phyloP scores from a whole-genome alignment of 2,888 invertebrate genomes.

The Dolomedes plantarius region DNA sequence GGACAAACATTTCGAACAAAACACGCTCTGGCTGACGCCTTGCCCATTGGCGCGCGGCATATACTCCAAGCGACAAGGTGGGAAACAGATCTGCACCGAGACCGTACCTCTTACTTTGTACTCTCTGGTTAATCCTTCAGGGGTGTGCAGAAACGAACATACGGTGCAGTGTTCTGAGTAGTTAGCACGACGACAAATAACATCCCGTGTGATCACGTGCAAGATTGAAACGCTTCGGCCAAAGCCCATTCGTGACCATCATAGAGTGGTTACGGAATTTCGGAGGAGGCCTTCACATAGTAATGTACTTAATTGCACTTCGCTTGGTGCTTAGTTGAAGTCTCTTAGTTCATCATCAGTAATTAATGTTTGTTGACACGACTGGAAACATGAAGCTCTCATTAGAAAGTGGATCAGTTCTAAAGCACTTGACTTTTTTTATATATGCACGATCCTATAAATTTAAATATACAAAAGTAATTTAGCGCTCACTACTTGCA shows the following conservation, averaged over 20 bases:
- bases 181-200: background rate
- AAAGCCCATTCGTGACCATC: background rate
- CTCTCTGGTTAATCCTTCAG: background rate
- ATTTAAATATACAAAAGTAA: background rate
- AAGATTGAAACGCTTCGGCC: background rate
- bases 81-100: too few relatives aligned
- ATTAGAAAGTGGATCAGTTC: conserved; percentile 10
- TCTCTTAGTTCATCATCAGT: background rate
- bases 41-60: background rate
- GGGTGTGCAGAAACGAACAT: background rate
- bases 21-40: background rate
- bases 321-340: background rate
- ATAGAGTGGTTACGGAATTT: too few relatives aligned
- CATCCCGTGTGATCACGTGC: conserved; percentile 12
- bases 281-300: too few relatives aligned
- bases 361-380: background rate
- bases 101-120: too few relatives aligned
- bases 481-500: background rate
- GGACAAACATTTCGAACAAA: background rate
- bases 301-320: conserved; percentile 9
- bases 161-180: background rate
- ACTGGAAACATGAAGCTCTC: conserved; percentile 11
- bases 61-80: too few relatives aligned
- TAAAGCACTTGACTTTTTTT: conserved; percentile 9
- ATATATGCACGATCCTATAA: background rate